phyloP scores from a whole-genome alignment of 1,140 invertebrate species.

The Arctopsyche grandis region DNA sequence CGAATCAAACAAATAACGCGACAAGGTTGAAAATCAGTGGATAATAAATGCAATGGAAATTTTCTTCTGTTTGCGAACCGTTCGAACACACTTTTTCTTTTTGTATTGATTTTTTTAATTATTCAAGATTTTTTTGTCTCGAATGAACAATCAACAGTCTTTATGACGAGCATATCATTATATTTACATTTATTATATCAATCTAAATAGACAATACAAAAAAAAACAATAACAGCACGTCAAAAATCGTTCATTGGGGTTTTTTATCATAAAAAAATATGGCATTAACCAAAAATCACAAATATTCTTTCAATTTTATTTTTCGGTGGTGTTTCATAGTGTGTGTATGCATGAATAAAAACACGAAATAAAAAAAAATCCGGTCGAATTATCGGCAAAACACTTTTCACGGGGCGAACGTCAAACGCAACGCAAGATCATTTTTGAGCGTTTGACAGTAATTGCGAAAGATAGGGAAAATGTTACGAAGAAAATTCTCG shows the following conservation, averaged over 20 bases:
- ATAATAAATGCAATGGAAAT: background rate
- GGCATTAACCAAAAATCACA: no score
- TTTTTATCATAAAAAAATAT: no score
- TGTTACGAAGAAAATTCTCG: background rate
- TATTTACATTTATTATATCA: background rate
- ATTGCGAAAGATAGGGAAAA: slow-evolving; percentile 28
- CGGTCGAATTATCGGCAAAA: background rate
- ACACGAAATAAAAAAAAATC: background rate
- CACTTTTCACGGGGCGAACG: slow-evolving; percentile 5
- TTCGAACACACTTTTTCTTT: background rate
- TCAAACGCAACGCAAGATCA: slow-evolving; percentile 28
- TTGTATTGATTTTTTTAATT: background rate
- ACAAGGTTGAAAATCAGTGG: no score
- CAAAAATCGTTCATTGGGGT: background rate
- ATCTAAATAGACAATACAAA: background rate
- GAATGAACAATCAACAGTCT: background rate
- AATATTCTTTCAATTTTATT: no score
- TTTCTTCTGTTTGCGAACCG: background rate
- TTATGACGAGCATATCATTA: background rate
- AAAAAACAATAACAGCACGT: background rate
- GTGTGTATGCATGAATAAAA: background rate
- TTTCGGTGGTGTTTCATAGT: no score
- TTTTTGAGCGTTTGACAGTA: slow-evolving; percentile 31
- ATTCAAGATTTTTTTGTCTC: background rate
- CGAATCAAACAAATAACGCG: no score